Evolutionary conservation across 2,113 vertebrate species (phyloP).

Genomic region (Microcebus murinus): DNA sequence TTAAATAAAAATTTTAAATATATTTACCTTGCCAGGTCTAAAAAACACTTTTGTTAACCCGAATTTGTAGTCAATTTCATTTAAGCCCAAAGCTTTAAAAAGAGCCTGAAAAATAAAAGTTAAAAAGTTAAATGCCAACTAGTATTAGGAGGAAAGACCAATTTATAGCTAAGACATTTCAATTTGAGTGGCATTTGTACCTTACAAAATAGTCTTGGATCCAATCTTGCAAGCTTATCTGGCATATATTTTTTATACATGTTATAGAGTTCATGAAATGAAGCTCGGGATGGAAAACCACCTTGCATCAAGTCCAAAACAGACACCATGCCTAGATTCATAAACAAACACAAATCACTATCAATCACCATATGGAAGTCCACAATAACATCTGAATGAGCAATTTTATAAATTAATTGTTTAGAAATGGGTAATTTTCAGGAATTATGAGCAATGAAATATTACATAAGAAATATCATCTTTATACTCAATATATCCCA

Average conservation of each 20-base stretch:
- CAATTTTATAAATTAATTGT: slow-evolving; percentile 4
- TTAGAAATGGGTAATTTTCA: neutral
- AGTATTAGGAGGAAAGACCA: slow-evolving; percentile 56
- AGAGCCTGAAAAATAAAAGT: slow-evolving; percentile 90
- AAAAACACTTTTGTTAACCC: slow-evolving; percentile 99
- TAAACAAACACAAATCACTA: neutral
- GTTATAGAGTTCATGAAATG: slow-evolving; percentile 99
- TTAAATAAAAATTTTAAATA: slow-evolving; percentile 33
- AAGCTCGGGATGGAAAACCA: slow-evolving; percentile 96
- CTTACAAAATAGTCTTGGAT: slow-evolving; percentile 98
- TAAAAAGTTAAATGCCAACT: slow-evolving; percentile 59
- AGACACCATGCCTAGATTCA: slow-evolving; percentile 95
- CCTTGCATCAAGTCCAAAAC: slow-evolving; percentile 99
- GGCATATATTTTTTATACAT: slow-evolving; percentile 99
- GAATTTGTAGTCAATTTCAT: slow-evolving; percentile 98
- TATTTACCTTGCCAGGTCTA: slow-evolving; percentile 97
- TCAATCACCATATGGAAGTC: neutral
- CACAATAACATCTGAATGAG: neutral
- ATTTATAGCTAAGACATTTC: slow-evolving; percentile 38
- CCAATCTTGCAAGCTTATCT: slow-evolving; percentile 93
- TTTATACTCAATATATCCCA: neutral
- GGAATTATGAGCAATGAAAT: neutral
- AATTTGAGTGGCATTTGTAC: slow-evolving; percentile 79
- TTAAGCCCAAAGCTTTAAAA: slow-evolving; percentile 98
- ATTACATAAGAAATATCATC: neutral